Evolutionary conservation across 2,888 invertebrate genomes (phyloP).

Genomic region (Thalpophila matura): DNA sequence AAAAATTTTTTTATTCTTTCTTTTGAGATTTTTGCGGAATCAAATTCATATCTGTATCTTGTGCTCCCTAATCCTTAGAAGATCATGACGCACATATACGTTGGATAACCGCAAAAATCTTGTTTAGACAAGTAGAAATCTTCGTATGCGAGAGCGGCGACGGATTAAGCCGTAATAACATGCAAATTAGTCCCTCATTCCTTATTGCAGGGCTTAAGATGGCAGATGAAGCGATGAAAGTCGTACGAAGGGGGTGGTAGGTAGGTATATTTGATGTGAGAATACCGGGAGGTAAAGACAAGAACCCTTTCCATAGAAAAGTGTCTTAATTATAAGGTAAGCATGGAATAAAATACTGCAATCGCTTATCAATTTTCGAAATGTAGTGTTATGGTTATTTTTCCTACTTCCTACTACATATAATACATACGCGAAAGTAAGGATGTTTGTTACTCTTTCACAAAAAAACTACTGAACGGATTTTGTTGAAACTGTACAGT

Average conservation of each 20-base stretch:
- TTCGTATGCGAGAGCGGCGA: slow-evolving; percentile 69
- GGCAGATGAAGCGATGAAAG: slow-evolving; percentile 50
- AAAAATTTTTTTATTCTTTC: too few species aligned
- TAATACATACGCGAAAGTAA: too few species aligned
- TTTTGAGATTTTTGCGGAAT: not conserved
- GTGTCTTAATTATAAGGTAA: too few species aligned
- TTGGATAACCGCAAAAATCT: slow-evolving; percentile 68
- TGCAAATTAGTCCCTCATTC: slow-evolving; percentile 82
- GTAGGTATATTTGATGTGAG: slow-evolving; percentile 7
- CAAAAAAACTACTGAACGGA: too few species aligned
- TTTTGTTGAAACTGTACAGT: too few species aligned
- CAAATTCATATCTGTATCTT: slow-evolving; percentile 30
- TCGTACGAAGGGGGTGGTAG: not conserved
- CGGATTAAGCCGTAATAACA: slow-evolving; percentile 83
- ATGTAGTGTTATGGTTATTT: too few species aligned
- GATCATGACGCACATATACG: slow-evolving; percentile 22
- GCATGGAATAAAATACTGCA: too few species aligned
- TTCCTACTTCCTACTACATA: too few species aligned
- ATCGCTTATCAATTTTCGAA: too few species aligned
- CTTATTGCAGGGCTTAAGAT: slow-evolving; percentile 59
- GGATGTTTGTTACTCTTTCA: too few species aligned
- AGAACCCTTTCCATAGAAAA: too few species aligned
- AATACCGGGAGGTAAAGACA: not conserved
- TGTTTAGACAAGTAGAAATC: slow-evolving; percentile 71
- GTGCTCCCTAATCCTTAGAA: slow-evolving; percentile 20